Conservation (phyloP, 2,797 vertebrate species). For the Chaunax sp. region DNA sequence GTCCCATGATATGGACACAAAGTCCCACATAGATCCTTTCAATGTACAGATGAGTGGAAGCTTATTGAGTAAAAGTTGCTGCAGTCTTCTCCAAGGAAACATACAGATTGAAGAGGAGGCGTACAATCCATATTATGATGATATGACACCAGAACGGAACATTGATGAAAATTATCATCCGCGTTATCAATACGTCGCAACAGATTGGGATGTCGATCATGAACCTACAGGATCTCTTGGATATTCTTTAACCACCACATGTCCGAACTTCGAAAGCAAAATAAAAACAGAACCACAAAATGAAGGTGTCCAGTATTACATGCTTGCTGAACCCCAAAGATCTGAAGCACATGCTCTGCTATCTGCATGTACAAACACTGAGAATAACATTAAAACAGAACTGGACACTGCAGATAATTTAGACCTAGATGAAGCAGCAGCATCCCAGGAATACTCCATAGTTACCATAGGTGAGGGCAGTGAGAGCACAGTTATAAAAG, state of each 20-base stretch:
- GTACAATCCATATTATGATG: not conserved
- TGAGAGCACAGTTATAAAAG: not conserved
- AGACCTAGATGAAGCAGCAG: not conserved
- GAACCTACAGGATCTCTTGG: not conserved
- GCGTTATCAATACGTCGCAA: not conserved
- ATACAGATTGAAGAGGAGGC: slow-evolving; percentile 12
- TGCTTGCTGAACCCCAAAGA: not conserved
- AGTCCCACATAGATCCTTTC: not conserved
- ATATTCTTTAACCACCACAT: not conserved
- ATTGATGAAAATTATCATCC: not conserved
- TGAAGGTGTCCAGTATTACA: not conserved
- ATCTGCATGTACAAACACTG: not conserved
- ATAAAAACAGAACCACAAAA: not conserved
- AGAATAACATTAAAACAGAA: not conserved
- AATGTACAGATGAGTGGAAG: not conserved
- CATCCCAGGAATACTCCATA: not conserved
- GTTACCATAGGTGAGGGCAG: not conserved
- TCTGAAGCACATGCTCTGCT: not conserved
- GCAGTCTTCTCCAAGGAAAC: not conserved
- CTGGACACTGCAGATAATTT: not conserved
- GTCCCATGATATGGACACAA: not conserved
- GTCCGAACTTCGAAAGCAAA: not conserved
- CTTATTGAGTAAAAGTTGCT: not conserved
- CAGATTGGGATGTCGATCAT: not conserved
- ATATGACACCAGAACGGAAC: not conserved